Evolutionary conservation across 2,797 vertebrate species (phyloP).

Genomic region (Lacerta viridis): DNA sequence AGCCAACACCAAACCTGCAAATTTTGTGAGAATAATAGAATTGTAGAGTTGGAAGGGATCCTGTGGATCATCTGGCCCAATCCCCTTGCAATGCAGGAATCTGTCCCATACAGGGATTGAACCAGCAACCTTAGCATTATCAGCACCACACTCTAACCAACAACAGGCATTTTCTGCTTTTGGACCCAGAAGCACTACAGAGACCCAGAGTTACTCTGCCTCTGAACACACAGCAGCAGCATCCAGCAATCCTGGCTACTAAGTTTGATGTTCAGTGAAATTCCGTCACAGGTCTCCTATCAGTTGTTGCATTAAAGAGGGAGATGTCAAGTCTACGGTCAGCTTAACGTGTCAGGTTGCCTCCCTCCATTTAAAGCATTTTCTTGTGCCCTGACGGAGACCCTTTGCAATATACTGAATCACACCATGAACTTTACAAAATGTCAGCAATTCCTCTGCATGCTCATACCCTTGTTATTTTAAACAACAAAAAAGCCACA

Average conservation of each 20-base stretch:
- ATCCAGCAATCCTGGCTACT: neutral
- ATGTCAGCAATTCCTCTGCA: slow-evolving; percentile 70
- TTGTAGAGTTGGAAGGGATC: no score
- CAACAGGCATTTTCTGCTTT: neutral
- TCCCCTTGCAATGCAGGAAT: no score
- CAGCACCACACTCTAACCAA: no score
- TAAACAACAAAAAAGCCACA: slow-evolving; percentile 51
- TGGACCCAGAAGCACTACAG: neutral
- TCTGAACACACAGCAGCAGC: no score
- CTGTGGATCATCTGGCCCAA: no score
- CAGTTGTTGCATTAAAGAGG: neutral
- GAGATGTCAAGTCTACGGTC: neutral
- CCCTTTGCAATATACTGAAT: slow-evolving; percentile 50
- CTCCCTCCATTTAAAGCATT: slow-evolving; percentile 41
- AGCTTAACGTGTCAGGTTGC: neutral
- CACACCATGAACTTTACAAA: slow-evolving; percentile 68
- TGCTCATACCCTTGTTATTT: slow-evolving; percentile 56
- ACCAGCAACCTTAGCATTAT: no score
- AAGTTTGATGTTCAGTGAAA: neutral
- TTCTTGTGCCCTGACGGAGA: slow-evolving; percentile 20
- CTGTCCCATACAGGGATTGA: no score
- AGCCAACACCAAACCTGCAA: neutral
- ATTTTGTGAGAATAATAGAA: neutral
- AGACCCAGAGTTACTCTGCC: neutral
- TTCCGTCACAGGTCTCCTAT: neutral